These are phyloP conservation scores for Elymnias hypermnestra DNA, from an alignment of 1,140 invertebrate genomes.

Conservation along the genomic window DNA sequence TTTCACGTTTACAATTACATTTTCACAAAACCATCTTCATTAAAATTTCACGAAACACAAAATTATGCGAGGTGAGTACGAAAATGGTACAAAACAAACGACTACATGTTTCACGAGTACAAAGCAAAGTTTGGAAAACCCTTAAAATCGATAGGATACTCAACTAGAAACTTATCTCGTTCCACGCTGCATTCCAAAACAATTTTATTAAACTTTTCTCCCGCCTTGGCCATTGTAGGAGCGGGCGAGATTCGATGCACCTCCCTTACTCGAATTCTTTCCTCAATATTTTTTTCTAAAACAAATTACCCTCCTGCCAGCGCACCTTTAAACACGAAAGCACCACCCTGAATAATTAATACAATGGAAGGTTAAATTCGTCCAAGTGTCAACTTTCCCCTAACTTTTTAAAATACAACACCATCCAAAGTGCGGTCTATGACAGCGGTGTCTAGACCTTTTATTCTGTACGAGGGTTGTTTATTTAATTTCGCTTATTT, in stretches of 20 bases:
- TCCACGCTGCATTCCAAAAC: slow-evolving; percentile 57
- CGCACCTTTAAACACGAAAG: slow-evolving; percentile 67
- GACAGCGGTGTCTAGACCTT: slow-evolving; percentile 59
- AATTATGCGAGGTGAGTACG: not conserved
- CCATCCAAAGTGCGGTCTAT: slow-evolving; percentile 64
- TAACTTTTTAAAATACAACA: slow-evolving; percentile 69
- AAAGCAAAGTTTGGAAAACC: slow-evolving; percentile 28
- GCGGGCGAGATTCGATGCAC: slow-evolving; percentile 40
- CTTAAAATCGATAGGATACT: slow-evolving; percentile 44
- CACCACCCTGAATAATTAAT: slow-evolving; percentile 73
- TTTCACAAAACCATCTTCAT: no score
- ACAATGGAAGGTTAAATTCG: slow-evolving; percentile 72
- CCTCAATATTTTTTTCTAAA: slow-evolving; percentile 50
- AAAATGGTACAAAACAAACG: slow-evolving; percentile 1
- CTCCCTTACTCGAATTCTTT: slow-evolving; percentile 62
- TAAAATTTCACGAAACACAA: not conserved
- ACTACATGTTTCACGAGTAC: slow-evolving; percentile 14
- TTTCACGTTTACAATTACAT: no score
- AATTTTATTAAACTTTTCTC: slow-evolving; percentile 65
- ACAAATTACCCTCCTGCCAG: slow-evolving; percentile 64
- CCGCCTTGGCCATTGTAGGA: slow-evolving; percentile 36
- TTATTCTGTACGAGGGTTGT: slow-evolving; percentile 60
- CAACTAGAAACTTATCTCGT: slow-evolving; percentile 47
- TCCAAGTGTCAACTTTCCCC: slow-evolving; percentile 72
- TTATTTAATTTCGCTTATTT: slow-evolving; percentile 72